Base-by-base conservation (phyloP, 2,113 vertebrate genomes). In the Cebidichthys violaceus region DNA sequence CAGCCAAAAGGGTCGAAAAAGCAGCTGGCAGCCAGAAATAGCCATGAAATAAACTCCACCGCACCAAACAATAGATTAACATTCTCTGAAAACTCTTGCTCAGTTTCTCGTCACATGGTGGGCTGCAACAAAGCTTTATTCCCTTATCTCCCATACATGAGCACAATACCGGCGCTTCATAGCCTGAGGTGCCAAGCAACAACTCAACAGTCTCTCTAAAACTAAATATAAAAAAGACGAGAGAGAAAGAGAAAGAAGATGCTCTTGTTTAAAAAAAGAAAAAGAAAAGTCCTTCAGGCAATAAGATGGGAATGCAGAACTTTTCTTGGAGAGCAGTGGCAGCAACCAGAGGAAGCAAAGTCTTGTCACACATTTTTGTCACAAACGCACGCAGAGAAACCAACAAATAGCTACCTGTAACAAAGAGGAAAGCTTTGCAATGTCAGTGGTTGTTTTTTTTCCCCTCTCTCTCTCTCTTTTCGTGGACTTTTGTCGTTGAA, bases 301-400 rank as follows among this genome's bases (percentile, higher is more conserved):
- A 57, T 50, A 22, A 64, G 39, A 83, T 57, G 50, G 84, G 50
- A 47, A 77, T 60, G 66, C 20, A 73, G 75, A 90, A 88, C 67
- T 90, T 87, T 90, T 89, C 86, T 77, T 90, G 75, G 78, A 90
- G 85, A 90, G 78, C 74, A 80, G 65, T 45, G 54, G n/a, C 59
- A 64, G 39, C 45, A 64, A 65, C 43, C 29, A 50, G 6, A 24
- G 33, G 43, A 43, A 24, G 62, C 22, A 55, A 54, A 75, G 29
- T 39, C 27, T 57, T 67, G 15, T 55, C 14, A 33, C 73, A 71
- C 29, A 35, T 54, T n/a, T 68, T 41, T 27, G 52, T 37, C 43
- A 43, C 27, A 64, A 1, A 70, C 6, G 2, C 62, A 65, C 20
- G 7, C 14, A 17, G 20, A 54, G 22, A 61, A 17, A 11, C 10